These are phyloP conservation scores for Gasteruption jaculator DNA, from an alignment of 2,888 invertebrate genomes.

Conservation along the genomic window DNA sequence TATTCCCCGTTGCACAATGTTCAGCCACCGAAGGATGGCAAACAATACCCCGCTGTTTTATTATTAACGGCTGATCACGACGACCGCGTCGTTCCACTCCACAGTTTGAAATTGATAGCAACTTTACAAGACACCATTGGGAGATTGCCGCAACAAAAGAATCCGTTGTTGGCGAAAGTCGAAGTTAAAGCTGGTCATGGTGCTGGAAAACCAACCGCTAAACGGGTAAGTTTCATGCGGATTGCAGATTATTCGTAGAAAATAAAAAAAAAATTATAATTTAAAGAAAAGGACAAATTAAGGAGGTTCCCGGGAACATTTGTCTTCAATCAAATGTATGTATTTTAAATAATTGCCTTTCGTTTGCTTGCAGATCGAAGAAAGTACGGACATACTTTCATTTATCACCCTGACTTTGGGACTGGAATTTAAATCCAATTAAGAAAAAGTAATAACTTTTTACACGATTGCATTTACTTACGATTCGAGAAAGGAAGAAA, in stretches of 20 bases:
- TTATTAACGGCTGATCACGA: conserved; percentile 97
- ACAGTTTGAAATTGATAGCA: conserved; percentile 93
- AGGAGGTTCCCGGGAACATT: too few relatives aligned
- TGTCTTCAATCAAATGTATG: too few relatives aligned
- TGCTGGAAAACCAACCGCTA: conserved; percentile 91
- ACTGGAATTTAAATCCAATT: conserved; percentile 61
- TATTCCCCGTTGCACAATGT: conserved; percentile 96
- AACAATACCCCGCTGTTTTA: conserved; percentile 86
- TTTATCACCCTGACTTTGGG: conserved; percentile 74
- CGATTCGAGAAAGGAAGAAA: too few relatives aligned
- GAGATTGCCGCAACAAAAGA: conserved; percentile 62
- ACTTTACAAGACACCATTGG: conserved; percentile 77
- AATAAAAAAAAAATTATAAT: conserved; percentile 1
- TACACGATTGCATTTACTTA: too few relatives aligned
- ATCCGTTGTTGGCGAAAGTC: conserved; percentile 83
- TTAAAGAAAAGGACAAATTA: not conserved
- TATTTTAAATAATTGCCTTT: conserved; percentile 8
- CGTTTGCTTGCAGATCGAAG: conserved; percentile 74
- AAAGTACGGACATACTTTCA: conserved; percentile 83
- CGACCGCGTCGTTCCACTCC: conserved; percentile 95
- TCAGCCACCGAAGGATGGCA: conserved; percentile 57
- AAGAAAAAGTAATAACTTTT: too few relatives aligned
- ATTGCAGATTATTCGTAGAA: not conserved
- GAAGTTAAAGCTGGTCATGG: conserved; percentile 98
- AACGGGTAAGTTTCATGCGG: conserved; percentile 63